Evolutionary conservation across 2,797 vertebrate genomes (phyloP), one percentile per base, ranked within the genome.

Genomic region (Alfaro cultratus): DNA sequence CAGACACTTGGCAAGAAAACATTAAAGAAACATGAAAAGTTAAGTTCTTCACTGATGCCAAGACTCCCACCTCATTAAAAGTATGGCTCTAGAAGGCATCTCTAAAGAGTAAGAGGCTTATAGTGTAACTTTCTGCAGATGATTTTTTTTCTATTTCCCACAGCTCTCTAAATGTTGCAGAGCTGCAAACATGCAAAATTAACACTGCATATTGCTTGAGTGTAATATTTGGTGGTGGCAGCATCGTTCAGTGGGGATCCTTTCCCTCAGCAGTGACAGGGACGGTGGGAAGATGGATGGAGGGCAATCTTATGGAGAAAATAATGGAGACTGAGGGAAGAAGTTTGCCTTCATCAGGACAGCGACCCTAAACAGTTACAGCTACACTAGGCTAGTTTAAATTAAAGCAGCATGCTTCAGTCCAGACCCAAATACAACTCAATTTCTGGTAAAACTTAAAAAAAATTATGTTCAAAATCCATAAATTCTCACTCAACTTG

Each of bases 81-180:
- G 6, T 34, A 62, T 62, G 15, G 29, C 29, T 62, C 31, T 16
- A 16, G 57, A 13, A 60, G 57, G 29, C 5, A 4, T 57, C 29
- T 60, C 55, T 60, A n/a, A 34, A 62, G 31, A 62, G 29, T 62
- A 62, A 62, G 57, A 62, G 57, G 29, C 57, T 62, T 62, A 62
- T 15, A 34, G 31, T 60, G 13, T 62, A 15, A 62, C 29, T 62
- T 31, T 16, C 55, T 57, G 13, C 57, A 31, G 29, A 7, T 5
- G 6, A 16, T 7, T 12, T 29, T 34, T 29, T 60, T 60, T 60
- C 55, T 31, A 8, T 16, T 62, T 16, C 15, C 29, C 5, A 34
- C 15, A 7, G 31, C 57, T 34, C 34, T 6, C 5, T 62, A 34
- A 34, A 34, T 60, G n/a, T 5, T 60, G n/a, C n/a, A 60, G n/a